These are phyloP conservation scores for Falco concolor DNA, from an alignment of 2,797 vertebrate species.

Conservation along the genomic window DNA sequence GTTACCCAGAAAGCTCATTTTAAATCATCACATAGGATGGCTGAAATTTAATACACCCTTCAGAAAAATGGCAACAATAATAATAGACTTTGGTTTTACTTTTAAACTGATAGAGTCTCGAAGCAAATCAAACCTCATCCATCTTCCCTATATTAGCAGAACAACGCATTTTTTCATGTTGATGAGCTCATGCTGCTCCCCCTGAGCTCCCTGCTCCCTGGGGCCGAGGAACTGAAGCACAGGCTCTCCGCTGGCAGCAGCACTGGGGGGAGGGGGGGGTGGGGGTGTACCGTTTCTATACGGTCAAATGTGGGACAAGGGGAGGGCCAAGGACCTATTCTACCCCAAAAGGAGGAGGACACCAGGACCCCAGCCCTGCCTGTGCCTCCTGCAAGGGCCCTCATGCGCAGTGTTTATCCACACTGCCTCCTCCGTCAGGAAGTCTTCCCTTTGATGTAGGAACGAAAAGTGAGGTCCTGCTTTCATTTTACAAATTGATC, in stretches of 20 bases:
- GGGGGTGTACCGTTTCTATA: not conserved
- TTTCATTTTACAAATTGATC: not conserved
- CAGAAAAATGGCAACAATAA: not conserved
- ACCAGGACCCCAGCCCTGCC: not conserved
- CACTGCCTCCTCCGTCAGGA: not conserved
- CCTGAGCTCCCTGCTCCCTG: not conserved
- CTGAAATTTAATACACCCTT: not conserved
- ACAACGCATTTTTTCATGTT: rapidly evolving
- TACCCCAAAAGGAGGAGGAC: not conserved
- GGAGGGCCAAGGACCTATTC: not conserved
- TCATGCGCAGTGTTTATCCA: no score
- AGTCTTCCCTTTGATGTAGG: not conserved
- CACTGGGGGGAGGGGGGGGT: not conserved
- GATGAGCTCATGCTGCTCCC: not conserved
- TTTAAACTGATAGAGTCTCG: not conserved
- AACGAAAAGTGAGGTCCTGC: not conserved
- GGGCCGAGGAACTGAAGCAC: rapidly evolving
- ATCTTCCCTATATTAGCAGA: not conserved
- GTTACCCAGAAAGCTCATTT: not conserved
- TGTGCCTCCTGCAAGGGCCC: not conserved
- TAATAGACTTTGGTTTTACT: not conserved
- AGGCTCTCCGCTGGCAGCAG: rapidly evolving
- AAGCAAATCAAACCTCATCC: not conserved
- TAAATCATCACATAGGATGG: not conserved
- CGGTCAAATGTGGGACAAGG: not conserved